phyloP scores from a whole-genome alignment of 2,888 invertebrate genomes.

The Drosophila acutilabella region DNA sequence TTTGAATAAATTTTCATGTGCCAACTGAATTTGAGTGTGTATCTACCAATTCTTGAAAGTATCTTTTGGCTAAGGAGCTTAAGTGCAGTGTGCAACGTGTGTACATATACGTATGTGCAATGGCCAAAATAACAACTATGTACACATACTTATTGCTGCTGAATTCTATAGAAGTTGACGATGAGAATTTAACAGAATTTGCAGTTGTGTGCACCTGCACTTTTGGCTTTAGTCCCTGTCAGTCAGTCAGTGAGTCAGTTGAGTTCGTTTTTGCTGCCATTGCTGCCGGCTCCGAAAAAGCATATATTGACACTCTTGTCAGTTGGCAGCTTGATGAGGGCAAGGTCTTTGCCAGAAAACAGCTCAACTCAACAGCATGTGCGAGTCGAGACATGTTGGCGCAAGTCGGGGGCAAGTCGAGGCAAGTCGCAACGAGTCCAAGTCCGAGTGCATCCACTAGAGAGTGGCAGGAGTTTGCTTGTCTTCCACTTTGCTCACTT shows the following conservation, averaged over 20 bases:
- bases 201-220: conserved; percentile 34
- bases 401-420: conserved; percentile 1
- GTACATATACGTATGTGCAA: conserved; percentile 2
- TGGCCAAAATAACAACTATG: conserved; percentile 21
- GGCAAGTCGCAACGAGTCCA: not conserved
- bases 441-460: conserved; percentile 13
- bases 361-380: conserved; percentile 11
- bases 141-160: conserved; percentile 4
- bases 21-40: conserved; percentile 13
- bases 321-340: conserved; percentile 57
- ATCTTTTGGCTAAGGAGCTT: conserved; percentile 12
- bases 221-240: conserved; percentile 48
- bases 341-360: conserved; percentile 63
- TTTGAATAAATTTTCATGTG: not conserved
- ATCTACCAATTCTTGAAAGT: conserved; percentile 28
- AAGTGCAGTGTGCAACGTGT: conserved; percentile 16
- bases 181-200: not conserved
- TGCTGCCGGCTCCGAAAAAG: conserved; percentile 10
- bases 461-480: conserved; percentile 1
- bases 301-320: conserved; percentile 56
- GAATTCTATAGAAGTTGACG: conserved; percentile 2
- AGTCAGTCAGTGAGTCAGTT: conserved; percentile 43
- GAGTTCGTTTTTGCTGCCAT: conserved; percentile 30
- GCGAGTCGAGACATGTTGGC: not conserved
- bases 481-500: conserved; percentile 16